A percentile compares a stretch with the other conserved stretches of the same genome.
Conservation (phyloP, 2,888 invertebrate species). For the Parnassius mnemosyne region DNA sequence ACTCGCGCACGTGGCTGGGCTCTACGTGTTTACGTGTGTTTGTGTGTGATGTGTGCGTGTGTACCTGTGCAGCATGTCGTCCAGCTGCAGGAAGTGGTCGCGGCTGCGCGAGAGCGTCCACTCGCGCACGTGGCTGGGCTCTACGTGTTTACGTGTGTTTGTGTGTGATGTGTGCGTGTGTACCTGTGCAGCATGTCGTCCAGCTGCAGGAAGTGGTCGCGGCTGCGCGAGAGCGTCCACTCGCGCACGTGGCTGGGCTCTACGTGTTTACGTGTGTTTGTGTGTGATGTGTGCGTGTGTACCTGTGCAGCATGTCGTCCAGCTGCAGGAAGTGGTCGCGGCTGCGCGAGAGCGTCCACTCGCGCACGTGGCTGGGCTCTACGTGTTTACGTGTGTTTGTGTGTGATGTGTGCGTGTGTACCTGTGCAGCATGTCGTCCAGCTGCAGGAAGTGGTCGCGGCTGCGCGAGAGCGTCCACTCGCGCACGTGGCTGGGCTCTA, state of each 20-base stretch:
- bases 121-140: slow-evolving; percentile 79
- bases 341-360: slow-evolving; percentile 92
- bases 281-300: no score
- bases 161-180: no score
- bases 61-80: slow-evolving; percentile 93
- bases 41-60: no score
- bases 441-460: slow-evolving; percentile 91
- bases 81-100: slow-evolving; percentile 93
- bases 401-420: slow-evolving; percentile 29
- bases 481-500: slow-evolving; percentile 77
- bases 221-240: slow-evolving; percentile 92
- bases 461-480: slow-evolving; percentile 93
- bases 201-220: slow-evolving; percentile 92
- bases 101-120: slow-evolving; percentile 93
- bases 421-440: slow-evolving; percentile 96
- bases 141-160: no score
- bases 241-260: slow-evolving; percentile 80
- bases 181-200: slow-evolving; percentile 95
- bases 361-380: slow-evolving; percentile 79
- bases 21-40: no score
- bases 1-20: slow-evolving; percentile 82
- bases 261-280: no score
- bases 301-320: slow-evolving; percentile 95
- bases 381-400: no score
- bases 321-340: slow-evolving; percentile 93